phyloP scores from a whole-genome alignment of 2,888 invertebrate genomes.

The Callosobruchus maculatus region DNA sequence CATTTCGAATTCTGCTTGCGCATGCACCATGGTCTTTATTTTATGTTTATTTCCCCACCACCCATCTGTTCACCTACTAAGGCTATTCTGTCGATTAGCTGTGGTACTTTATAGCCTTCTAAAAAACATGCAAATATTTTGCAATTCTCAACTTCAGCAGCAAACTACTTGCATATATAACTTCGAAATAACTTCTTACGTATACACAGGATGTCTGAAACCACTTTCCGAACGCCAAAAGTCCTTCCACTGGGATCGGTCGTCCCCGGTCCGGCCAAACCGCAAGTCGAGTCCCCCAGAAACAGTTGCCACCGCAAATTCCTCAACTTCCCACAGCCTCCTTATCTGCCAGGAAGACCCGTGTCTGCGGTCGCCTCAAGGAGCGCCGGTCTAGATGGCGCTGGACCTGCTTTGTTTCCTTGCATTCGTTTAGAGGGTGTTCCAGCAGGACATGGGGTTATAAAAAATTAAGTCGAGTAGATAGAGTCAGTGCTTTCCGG shows the following conservation, averaged over 20 bases:
- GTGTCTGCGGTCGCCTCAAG: slow-evolving; percentile 10
- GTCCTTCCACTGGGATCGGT: not conserved
- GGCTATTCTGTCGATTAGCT: no score
- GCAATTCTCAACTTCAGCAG: not conserved
- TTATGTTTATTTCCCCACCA: no score
- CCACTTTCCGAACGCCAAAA: not conserved
- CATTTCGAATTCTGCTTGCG: no score
- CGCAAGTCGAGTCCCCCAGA: not conserved
- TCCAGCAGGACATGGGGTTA: no score
- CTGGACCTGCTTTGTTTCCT: not conserved
- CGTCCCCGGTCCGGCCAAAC: not conserved
- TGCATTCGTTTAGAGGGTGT: no score
- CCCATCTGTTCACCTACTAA: no score
- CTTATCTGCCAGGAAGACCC: slow-evolving; percentile 24
- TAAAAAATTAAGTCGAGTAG: no score
- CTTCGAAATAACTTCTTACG: not conserved
- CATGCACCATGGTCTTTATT: no score
- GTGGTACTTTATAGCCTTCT: no score
- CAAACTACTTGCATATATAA: not conserved
- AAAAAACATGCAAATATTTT: no score
- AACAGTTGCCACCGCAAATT: slow-evolving; percentile 28
- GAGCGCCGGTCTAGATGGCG: not conserved
- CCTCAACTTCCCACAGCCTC: slow-evolving; percentile 28
- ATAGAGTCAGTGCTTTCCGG: no score
- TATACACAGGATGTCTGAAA: not conserved